Conservation (phyloP, 2,797 vertebrate species). For the Furcifer pardalis region DNA sequence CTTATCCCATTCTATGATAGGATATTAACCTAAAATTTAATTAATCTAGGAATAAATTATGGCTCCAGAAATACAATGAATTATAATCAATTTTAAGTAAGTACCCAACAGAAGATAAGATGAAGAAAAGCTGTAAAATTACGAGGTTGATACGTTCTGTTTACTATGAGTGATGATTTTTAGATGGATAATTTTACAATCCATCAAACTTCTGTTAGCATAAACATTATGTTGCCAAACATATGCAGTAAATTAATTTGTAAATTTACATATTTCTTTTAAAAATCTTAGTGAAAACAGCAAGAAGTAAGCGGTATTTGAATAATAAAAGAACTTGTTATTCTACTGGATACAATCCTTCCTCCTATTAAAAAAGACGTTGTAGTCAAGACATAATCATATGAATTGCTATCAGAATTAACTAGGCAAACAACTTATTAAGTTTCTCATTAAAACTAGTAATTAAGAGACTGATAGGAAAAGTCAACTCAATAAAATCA, state of each 20-base stretch:
- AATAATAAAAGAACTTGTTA: conserved; percentile 81
- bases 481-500: conserved; percentile 45
- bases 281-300: conserved; percentile 81
- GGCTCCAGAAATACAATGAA: conserved; percentile 69
- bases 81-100: conserved; percentile 81
- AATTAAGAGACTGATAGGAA: conserved; percentile 56
- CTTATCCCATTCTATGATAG: conserved; percentile 64
- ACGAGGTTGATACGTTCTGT: conserved; percentile 74
- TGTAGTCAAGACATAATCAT: conserved; percentile 71
- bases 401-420: conserved; percentile 73
- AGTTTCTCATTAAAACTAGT: conserved; percentile 63
- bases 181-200: conserved; percentile 79
- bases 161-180: conserved; percentile 79
- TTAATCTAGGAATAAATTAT: conserved; percentile 80
- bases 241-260: conserved; percentile 80
- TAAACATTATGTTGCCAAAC: conserved; percentile 75
- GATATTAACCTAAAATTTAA: conserved; percentile 79
- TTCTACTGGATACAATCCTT: conserved; percentile 70
- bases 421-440: conserved; percentile 72
- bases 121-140: conserved; percentile 76
- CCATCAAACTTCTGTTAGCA: conserved; percentile 78
- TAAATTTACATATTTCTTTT: conserved; percentile 85
- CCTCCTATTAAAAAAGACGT: conserved; percentile 70
- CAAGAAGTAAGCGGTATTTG: conserved; percentile 75
- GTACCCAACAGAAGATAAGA: conserved; percentile 77